These are phyloP conservation scores for Theretra japonica DNA, from an alignment of 2,888 invertebrate genomes.

Conservation along the genomic window DNA sequence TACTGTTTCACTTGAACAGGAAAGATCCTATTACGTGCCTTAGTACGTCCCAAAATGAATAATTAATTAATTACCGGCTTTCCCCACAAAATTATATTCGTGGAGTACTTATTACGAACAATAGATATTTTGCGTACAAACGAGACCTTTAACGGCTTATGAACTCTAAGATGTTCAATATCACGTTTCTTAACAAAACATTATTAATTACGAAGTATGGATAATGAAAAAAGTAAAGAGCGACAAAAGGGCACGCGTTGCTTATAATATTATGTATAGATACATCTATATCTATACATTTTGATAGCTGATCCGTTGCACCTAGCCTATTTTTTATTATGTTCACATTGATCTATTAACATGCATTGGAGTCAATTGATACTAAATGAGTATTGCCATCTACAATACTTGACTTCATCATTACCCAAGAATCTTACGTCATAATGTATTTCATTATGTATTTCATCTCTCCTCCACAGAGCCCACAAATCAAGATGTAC, in stretches of 20 bases:
- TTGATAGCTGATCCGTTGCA: too few species aligned
- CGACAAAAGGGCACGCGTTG: too few species aligned
- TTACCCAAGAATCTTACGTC: too few species aligned
- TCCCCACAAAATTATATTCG: not conserved
- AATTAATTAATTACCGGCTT: not conserved
- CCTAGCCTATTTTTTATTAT: too few species aligned
- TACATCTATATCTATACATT: too few species aligned
- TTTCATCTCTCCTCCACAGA: constrained; percentile 52
- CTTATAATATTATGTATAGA: too few species aligned
- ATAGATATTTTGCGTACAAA: too few species aligned
- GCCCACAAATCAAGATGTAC: constrained; percentile 58
- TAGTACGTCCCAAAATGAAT: not conserved
- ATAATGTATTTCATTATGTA: constrained; percentile 4
- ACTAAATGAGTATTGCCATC: too few species aligned
- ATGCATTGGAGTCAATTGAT: too few species aligned
- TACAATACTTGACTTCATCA: too few species aligned
- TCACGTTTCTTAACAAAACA: not conserved
- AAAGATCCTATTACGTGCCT: not conserved
- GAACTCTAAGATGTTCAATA: not conserved
- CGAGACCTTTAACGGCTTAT: not conserved
- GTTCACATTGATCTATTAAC: too few species aligned
- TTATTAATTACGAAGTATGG: not conserved
- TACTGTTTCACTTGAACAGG: too few species aligned
- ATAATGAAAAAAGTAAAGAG: not conserved
- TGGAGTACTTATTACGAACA: not conserved